Evolutionary conservation across 2,113 vertebrate genomes (phyloP).

Genomic region (Apodemus sylvaticus): DNA sequence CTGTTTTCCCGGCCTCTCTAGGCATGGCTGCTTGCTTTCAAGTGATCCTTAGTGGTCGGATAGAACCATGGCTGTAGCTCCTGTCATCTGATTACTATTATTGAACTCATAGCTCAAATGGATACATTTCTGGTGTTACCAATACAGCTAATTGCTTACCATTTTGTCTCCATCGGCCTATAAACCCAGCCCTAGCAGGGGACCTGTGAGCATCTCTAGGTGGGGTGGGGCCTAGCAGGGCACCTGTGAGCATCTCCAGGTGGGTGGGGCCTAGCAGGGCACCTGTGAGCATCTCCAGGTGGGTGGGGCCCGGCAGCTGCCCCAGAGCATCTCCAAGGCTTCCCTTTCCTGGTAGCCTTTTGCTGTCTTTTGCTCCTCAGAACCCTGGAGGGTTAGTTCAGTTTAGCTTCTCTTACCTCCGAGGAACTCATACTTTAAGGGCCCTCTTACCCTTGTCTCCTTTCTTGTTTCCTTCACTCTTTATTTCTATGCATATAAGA

Average conservation of each 20-base stretch:
- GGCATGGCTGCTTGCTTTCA: not conserved
- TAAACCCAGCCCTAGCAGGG: fast-evolving
- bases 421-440: not conserved
- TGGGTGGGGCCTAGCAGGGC: not conserved
- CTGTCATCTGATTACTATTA: not conserved
- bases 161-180: not conserved
- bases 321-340: fast-evolving
- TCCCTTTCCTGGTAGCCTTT: not conserved
- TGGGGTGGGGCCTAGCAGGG: not conserved
- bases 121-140: not conserved
- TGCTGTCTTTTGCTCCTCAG: not conserved
- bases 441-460: not conserved
- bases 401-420: not conserved
- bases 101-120: not conserved
- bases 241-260: fast-evolving
- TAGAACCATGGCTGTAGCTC: not conserved
- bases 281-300: fast-evolving
- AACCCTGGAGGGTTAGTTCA: not conserved
- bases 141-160: not conserved
- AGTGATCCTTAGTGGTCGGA: not conserved
- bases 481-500: not conserved
- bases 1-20: not conserved
- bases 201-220: fast-evolving
- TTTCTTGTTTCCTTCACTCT: not conserved
- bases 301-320: not conserved